phyloP scores from a whole-genome alignment of 2,797 vertebrate genomes.

The Peromyscus aztecus region DNA sequence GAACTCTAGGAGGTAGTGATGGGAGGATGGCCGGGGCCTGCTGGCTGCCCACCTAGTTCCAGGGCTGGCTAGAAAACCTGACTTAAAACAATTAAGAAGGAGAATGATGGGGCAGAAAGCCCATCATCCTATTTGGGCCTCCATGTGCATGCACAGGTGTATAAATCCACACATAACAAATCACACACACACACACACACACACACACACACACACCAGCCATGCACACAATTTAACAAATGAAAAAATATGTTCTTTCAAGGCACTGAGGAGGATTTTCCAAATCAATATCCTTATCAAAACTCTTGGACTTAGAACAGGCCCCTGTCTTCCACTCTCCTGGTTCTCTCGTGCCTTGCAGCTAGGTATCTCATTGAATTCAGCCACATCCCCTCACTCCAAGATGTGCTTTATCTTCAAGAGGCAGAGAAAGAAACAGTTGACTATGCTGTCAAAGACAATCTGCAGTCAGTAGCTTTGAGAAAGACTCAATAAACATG shows the following conservation, averaged over 20 bases:
- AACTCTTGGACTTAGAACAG: neutral
- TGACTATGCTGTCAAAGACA: neutral
- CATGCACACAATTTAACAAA: neutral
- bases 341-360: rapidly evolving
- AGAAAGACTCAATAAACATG: neutral
- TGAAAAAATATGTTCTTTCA: neutral
- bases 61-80: neutral
- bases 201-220: too few relatives aligned
- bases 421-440: neutral
- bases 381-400: neutral
- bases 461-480: neutral
- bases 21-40: too few relatives aligned
- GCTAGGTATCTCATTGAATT: neutral
- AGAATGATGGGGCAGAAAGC: neutral
- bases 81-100: neutral
- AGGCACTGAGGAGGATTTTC: neutral
- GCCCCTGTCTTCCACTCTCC: rapidly evolving
- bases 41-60: neutral
- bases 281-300: neutral
- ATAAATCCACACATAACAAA: neutral
- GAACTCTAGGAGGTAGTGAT: neutral
- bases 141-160: too few relatives aligned
- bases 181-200: neutral
- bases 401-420: neutral
- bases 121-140: neutral